Percentiles rank a stretch among this genome's conserved stretches.
Conservation (phyloP, 2,113 vertebrate genomes). For the Glaucomys volans region DNA sequence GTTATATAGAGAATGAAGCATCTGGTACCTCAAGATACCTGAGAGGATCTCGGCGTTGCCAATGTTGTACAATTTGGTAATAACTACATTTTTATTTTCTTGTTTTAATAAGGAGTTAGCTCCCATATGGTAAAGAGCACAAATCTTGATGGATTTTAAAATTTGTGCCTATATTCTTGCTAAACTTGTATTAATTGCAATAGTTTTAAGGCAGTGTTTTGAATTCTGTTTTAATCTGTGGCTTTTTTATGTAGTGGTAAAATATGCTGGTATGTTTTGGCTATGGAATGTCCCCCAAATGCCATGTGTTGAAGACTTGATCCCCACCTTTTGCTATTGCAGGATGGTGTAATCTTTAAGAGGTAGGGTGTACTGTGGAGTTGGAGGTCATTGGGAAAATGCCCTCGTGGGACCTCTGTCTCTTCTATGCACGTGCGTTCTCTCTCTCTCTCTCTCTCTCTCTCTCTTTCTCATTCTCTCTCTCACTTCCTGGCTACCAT, state of each 20-base stretch:
- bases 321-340: neutral
- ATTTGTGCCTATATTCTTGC: neutral
- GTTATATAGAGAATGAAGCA: neutral
- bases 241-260: neutral
- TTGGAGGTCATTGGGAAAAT: neutral
- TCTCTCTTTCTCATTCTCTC: neutral
- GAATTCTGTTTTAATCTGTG: neutral
- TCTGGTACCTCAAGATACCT: neutral
- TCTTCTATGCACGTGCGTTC: neutral
- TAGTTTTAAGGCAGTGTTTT: neutral
- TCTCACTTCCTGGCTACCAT: neutral
- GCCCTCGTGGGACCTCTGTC: neutral
- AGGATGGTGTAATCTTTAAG: neutral
- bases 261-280: neutral
- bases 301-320: neutral
- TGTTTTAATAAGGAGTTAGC: neutral
- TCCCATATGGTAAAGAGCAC: neutral
- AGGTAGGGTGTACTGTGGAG: neutral
- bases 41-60: neutral
- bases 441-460: too few species aligned
- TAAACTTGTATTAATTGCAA: neutral
- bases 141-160: neutral
- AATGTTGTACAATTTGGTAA: neutral
- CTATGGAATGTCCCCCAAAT: neutral
- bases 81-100: neutral